Evolutionary conservation across 2,797 vertebrate genomes (phyloP).

Genomic region (Rhynchonycteris naso): DNA sequence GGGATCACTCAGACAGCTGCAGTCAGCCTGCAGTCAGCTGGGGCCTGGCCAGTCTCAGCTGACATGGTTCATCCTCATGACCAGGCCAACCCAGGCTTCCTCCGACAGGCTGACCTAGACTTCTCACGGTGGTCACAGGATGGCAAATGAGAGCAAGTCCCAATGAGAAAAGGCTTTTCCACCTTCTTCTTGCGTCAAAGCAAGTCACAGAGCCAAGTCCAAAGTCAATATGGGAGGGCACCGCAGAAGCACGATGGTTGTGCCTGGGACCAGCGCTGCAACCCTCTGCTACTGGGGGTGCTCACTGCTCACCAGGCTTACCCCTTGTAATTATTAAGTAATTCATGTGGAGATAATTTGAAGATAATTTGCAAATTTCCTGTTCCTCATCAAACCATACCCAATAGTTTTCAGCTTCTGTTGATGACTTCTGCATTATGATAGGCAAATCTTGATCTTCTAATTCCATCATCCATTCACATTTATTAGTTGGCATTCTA

Average conservation of each 20-base stretch:
- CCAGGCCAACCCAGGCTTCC: background rate
- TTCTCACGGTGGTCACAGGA: background rate
- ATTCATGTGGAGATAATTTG: background rate
- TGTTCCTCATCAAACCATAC: background rate
- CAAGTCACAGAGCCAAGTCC: background rate
- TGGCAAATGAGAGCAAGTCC: background rate
- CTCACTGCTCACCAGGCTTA: background rate
- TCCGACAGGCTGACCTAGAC: background rate
- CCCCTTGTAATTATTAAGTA: background rate
- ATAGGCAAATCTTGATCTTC: background rate
- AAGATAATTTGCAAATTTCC: background rate
- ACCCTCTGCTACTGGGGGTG: background rate
- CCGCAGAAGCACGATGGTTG: background rate
- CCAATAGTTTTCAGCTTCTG: background rate
- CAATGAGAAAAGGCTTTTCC: background rate
- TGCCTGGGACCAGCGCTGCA: background rate
- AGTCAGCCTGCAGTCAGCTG: background rate
- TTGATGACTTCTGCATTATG: background rate
- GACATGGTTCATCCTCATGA: background rate
- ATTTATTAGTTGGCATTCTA: background rate
- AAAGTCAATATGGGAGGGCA: background rate
- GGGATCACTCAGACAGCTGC: background rate
- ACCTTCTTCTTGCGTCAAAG: background rate
- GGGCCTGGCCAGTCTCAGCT: background rate
- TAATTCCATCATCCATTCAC: background rate